Percentiles rank a stretch among this genome's conserved stretches.
Evolutionary conservation across 2,888 invertebrate genomes (phyloP).

Genomic region (Orthosia gothica): DNA sequence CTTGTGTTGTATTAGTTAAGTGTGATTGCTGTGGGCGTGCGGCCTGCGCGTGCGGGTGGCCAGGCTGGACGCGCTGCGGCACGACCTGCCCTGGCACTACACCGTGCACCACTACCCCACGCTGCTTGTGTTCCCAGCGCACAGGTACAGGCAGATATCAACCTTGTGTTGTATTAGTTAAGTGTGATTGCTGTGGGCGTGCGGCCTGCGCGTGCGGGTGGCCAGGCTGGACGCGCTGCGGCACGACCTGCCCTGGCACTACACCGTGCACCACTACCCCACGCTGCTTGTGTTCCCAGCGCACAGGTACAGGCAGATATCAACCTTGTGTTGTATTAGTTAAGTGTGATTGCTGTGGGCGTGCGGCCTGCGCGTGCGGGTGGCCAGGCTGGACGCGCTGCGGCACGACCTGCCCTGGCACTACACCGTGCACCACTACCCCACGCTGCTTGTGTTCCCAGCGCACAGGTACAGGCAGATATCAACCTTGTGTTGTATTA

Average conservation of each 20-base stretch:
- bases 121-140: constrained; percentile 95
- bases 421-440: constrained; percentile 95
- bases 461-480: constrained; percentile 91
- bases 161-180: neutral
- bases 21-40: constrained; percentile 86
- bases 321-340: neutral
- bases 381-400: constrained; percentile 95
- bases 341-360: constrained; percentile 84
- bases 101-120: constrained; percentile 95
- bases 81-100: constrained; percentile 97
- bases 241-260: constrained; percentile 97
- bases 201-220: constrained; percentile 82
- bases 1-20: neutral
- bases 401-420: constrained; percentile 97
- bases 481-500: neutral
- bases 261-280: constrained; percentile 95
- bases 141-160: constrained; percentile 88
- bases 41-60: constrained; percentile 86
- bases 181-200: constrained; percentile 86
- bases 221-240: constrained; percentile 95
- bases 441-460: constrained; percentile 96
- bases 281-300: constrained; percentile 96
- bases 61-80: constrained; percentile 95
- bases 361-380: constrained; percentile 78
- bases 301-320: constrained; percentile 88